Evolutionary conservation across 2,888 invertebrate species (phyloP).

Genomic region (Crioceris asparagi): DNA sequence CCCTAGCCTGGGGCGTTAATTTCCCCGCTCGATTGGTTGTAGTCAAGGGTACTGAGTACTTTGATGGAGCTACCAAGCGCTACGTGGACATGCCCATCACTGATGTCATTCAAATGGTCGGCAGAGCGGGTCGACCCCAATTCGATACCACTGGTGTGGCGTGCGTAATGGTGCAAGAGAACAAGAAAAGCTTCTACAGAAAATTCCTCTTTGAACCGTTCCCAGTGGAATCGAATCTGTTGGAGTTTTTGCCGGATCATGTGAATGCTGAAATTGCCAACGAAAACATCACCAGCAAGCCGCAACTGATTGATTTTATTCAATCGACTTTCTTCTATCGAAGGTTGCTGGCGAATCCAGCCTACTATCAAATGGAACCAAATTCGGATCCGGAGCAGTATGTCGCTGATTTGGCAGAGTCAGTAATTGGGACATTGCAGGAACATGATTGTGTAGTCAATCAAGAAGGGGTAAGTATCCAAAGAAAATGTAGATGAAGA

Average conservation of each 20-base stretch:
- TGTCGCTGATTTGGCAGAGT: conserved; percentile 72
- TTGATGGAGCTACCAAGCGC: conserved; percentile 89
- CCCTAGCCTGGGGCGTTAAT: conserved; percentile 99
- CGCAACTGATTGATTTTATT: conserved; percentile 90
- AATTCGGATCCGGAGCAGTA: conserved; percentile 37
- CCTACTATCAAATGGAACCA: conserved; percentile 71
- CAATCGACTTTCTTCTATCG: conserved; percentile 99
- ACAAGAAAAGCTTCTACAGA: conserved; percentile 98
- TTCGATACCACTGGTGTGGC: conserved; percentile 89
- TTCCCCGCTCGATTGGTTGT: conserved; percentile 96
- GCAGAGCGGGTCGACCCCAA: conserved; percentile 94
- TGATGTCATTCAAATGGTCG: conserved; percentile 99
- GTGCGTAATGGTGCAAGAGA: conserved; percentile 84
- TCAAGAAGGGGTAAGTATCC: conserved; percentile 52
- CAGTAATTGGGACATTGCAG: conserved; percentile 59
- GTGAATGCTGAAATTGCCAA: conserved; percentile 95
- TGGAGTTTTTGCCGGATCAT: conserved; percentile 89
- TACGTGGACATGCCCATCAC: conserved; percentile 99
- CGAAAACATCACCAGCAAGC: conserved; percentile 86
- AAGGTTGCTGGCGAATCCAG: conserved; percentile 82
- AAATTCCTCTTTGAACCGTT: conserved; percentile 99
- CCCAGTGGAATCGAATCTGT: conserved; percentile 93
- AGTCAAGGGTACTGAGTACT: conserved; percentile 95
- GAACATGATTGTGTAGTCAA: conserved; percentile 65
- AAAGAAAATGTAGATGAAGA: neutral